Percentiles rank a stretch among this genome's conserved stretches.
Conservation (phyloP, 2,113 vertebrate species). For the Gorilla gorilla region DNA sequence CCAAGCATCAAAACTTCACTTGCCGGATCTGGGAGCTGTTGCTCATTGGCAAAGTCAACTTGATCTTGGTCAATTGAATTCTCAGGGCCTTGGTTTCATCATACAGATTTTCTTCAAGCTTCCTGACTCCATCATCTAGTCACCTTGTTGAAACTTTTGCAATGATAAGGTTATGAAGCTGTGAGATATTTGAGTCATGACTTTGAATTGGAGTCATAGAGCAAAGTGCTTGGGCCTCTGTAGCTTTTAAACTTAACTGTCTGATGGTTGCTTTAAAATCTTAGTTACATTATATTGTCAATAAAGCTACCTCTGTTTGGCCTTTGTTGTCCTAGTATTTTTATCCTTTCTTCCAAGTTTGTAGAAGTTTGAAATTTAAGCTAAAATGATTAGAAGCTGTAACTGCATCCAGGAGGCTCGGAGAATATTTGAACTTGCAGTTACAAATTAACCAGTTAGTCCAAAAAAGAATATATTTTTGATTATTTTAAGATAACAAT, state of each 20-base stretch:
- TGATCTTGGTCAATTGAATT: not conserved
- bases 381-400: not conserved
- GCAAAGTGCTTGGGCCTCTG: not conserved
- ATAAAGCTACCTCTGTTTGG: not conserved
- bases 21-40: not conserved
- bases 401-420: not conserved
- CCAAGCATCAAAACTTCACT: not conserved
- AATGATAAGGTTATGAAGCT: not conserved
- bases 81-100: not conserved
- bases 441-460: not conserved
- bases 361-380: not conserved
- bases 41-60: not conserved
- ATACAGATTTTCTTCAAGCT: not conserved
- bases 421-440: not conserved
- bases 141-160: not conserved
- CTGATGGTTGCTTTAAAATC: not conserved
- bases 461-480: not conserved
- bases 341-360: not conserved
- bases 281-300: not conserved
- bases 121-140: not conserved
- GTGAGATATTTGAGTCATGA: not conserved
- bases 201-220: not conserved
- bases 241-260: not conserved
- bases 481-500: not conserved
- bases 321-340: not conserved